Evolutionary conservation across 2,888 invertebrate genomes (phyloP).

Genomic region (Boloria euphrosyne): DNA sequence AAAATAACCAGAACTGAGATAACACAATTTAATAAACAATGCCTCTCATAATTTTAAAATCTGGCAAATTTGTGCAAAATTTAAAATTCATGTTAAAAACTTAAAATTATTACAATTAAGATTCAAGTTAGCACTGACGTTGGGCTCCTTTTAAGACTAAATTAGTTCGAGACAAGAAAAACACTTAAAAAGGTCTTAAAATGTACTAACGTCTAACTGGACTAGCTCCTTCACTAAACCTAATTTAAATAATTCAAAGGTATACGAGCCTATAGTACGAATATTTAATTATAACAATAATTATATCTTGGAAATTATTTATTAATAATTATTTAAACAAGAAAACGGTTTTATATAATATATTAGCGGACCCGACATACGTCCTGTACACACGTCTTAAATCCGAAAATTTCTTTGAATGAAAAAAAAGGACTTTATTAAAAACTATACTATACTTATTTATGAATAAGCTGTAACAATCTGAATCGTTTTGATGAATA

Average conservation of each 20-base stretch:
- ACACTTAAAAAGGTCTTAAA: constrained; percentile 62
- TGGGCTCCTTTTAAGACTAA: constrained; percentile 50
- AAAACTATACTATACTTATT: too few species aligned
- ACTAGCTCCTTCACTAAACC: constrained; percentile 75
- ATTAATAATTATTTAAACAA: neutral
- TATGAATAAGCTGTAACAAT: too few species aligned
- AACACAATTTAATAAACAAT: constrained; percentile 19
- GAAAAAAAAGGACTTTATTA: too few species aligned
- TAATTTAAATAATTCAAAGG: constrained; percentile 49
- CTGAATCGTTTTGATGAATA: too few species aligned
- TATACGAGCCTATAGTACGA: constrained; percentile 22
- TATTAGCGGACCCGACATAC: too few species aligned
- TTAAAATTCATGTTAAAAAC: constrained; percentile 31
- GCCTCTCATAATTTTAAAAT: constrained; percentile 4
- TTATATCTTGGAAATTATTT: too few species aligned
- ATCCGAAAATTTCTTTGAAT: too few species aligned
- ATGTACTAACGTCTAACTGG: constrained; percentile 67
- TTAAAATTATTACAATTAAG: constrained; percentile 45
- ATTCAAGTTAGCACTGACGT: constrained; percentile 47
- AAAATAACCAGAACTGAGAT: neutral
- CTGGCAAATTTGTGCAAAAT: constrained; percentile 36
- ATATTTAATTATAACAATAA: neutral
- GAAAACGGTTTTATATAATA: too few species aligned
- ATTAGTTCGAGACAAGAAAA: constrained; percentile 59
- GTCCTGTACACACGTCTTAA: too few species aligned